These are phyloP conservation scores for Epinephelus malabaricus DNA, from an alignment of 2,797 vertebrate species.

Conservation along the genomic window DNA sequence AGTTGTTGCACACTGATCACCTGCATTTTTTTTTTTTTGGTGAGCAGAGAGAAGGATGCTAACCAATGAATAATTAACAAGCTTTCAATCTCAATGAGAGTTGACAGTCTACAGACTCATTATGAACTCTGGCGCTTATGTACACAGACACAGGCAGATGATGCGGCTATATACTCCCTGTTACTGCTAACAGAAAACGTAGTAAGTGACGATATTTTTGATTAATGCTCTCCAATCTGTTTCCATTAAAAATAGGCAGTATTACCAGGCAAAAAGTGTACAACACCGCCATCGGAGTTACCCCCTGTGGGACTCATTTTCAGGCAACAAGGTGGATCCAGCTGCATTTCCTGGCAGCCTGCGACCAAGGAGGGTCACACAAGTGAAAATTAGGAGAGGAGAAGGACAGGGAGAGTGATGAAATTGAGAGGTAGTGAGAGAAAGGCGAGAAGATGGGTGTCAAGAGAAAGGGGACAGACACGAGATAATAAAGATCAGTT, in stretches of 20 bases:
- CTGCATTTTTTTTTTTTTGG: no score
- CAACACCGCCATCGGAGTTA: neutral
- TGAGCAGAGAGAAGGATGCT: neutral
- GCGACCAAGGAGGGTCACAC: constrained; percentile 19
- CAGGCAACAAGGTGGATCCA: constrained; percentile 24
- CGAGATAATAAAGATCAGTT: neutral
- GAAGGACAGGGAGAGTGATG: constrained; percentile 11
- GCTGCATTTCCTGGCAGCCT: constrained; percentile 17
- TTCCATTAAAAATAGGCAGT: neutral
- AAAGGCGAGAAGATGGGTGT: constrained; percentile 23
- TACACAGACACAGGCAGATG: neutral
- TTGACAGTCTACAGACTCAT: neutral
- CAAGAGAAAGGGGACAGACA: neutral
- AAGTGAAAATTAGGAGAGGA: constrained; percentile 53
- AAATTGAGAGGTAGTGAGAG: neutral
- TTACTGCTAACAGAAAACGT: no score
- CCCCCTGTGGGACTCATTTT: constrained; percentile 27
- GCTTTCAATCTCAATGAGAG: neutral
- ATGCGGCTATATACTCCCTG: no score
- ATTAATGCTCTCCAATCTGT: neutral
- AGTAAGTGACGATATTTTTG: neutral
- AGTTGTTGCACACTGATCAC: no score
- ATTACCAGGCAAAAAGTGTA: neutral
- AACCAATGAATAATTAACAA: neutral
- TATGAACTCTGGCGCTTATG: neutral